Evolutionary conservation across 2,113 vertebrate genomes (phyloP), one percentile per base, ranked within the genome.

Genomic region (Platanista minor): DNA sequence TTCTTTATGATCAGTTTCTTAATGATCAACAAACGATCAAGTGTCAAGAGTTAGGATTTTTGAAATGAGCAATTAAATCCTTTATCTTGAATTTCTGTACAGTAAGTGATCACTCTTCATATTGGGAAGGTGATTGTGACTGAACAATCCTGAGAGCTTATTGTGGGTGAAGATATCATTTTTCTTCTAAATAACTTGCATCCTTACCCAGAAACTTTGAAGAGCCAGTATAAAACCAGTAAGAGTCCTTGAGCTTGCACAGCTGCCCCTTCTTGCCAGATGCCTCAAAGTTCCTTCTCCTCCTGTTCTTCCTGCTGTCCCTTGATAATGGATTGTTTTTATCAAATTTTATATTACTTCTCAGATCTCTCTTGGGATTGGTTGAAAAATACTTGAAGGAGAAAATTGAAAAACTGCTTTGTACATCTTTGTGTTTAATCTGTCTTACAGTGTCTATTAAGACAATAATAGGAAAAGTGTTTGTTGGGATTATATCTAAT

Each of bases 401-500:
- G 57, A 89, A 84, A 96, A 88, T 62, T 43, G 25, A 36, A 95
- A 92, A 49, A 2, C 15, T 75, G 7, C 57, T 74, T 80, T 83
- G 31, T 27, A 67, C 62, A 78, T 74, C 91, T 94, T 75, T 67
- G 8, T 64, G 78, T 95, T 84, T 96, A 87, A 52, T 85, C 29
- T 8, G 83, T 74, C 80, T 87, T 77, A 21, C 29, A 31, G 11
- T 62, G 8, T 62, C 49, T 52, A 27, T 46, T 92, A 92, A 72
- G 33, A 69, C 8, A 41, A 64, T 49, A 84, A 41, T 52, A 67
- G 39, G 20, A 27, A 77, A 88, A 57, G n/a, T 69, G 31, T 36
- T 85, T 80, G 2, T n/a, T 94, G 54, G 20, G n/a, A 57, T 90
- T 96, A 67, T 88, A 81, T 80, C 69, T 75, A 46, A 91, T 94